phyloP scores from a whole-genome alignment of 2,797 vertebrate genomes.

The Parauchenoglanis punctatus region DNA sequence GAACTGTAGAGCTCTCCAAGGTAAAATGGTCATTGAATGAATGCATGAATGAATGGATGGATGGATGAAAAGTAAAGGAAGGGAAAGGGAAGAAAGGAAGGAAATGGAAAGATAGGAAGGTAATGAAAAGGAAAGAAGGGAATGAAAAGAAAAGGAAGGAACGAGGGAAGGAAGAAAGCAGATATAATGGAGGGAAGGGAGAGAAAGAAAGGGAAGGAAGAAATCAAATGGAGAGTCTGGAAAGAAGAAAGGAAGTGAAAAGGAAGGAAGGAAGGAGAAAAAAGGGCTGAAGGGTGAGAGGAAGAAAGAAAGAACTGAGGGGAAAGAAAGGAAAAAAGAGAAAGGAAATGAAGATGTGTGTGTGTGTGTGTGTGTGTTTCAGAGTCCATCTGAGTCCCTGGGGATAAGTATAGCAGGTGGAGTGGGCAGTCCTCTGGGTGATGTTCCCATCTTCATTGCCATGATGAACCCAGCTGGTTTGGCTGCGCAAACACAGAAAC shows the following conservation, averaged over 20 bases:
- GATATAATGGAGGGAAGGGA: background rate
- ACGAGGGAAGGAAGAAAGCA: background rate
- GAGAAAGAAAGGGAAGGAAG: background rate
- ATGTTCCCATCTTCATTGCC: constrained; percentile 95
- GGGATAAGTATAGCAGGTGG: constrained; percentile 96
- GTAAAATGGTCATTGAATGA: constrained; percentile 56
- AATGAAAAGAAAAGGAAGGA: background rate
- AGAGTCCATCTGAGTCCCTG: constrained; percentile 85
- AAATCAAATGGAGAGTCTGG: background rate
- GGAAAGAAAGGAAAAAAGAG: background rate
- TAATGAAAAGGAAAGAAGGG: background rate
- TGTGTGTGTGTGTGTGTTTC: constrained; percentile 37
- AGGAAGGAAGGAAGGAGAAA: background rate
- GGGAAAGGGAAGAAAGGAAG: background rate
- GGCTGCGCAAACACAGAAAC: constrained; percentile 92
- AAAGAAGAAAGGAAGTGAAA: too few species aligned
- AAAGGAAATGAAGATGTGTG: background rate
- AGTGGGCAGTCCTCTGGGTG: constrained; percentile 91
- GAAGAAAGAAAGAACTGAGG: background rate
- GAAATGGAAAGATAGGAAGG: background rate
- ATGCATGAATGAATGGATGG: background rate
- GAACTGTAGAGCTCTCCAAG: constrained; percentile 91
- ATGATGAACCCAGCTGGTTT: constrained; percentile 97
- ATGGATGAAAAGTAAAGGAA: background rate
- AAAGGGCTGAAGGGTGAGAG: background rate